Base-by-base conservation (phyloP, 2,888 invertebrate species). In the Matsumyia berberina region DNA sequence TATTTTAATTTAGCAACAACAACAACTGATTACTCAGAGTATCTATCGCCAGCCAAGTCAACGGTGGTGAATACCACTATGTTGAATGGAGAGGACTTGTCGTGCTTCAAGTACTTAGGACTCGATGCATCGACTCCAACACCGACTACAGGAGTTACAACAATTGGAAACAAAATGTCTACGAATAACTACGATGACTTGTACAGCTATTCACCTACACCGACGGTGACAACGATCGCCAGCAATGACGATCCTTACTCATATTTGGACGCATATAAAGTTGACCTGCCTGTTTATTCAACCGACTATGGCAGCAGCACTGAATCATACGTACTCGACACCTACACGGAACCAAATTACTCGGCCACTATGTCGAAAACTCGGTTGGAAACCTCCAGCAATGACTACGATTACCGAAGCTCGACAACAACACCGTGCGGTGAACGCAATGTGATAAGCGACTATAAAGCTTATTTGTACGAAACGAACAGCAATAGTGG, bases 401-500 rank as follows among this genome's bases (percentile, higher is more conserved):
- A 79, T 69, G 74, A 74, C 8, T 85, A 85, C 7, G 80, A 80
- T 24, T 79, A 79, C 24, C 73, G 69, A 17, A 85, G 78, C 19
- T 66, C 80, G n/a, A 74, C 74, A 51, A 62, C 74, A 64, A 85
- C 85, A 17, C 69, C 74, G 1, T 8, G 19, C 12, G 58, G n/a
- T 15, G 66, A 72, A 8, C 57, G 33, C 5, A 51, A 19, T 1
- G 15, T 79, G 67, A 15, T 83, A 39, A 86, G 82, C 35, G 66
- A 83, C n/a, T 83, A 73, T 42, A 83, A 79, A 12, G 39, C 53
- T 5, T 78, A 73, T 31, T 62, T 83, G 11, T 83, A 73, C 49
- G 83, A 83, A 42, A 83, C 83, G n/a, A 83, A 83, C 35, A 83
- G 83, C 49, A 78, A 83, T 35, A 78, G 83, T 73, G 78, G 69